Evolutionary conservation across 2,113 vertebrate genomes (phyloP).

Genomic region (Heliornis fulica): DNA sequence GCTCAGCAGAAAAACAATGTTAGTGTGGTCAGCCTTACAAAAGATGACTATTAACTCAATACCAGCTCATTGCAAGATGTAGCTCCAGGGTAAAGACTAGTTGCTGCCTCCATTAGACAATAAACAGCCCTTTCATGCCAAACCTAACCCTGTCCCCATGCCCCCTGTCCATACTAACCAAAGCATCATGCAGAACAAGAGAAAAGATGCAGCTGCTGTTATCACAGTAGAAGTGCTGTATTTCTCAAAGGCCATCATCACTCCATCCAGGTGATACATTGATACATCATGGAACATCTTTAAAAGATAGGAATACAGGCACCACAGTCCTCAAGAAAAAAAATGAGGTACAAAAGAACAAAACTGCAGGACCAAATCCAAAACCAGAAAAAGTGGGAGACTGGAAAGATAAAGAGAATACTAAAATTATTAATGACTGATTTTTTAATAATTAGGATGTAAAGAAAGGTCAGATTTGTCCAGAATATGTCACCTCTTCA

Average conservation of each 20-base stretch:
- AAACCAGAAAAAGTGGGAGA: not conserved
- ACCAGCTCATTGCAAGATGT: not conserved
- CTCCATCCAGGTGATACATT: not conserved
- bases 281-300: not conserved
- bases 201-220: not conserved
- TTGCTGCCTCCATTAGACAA: not conserved
- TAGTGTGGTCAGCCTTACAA: not conserved
- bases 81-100: not conserved
- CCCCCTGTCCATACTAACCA: not conserved
- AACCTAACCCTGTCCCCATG: not conserved
- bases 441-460: not conserved
- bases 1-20: not conserved
- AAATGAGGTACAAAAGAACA: not conserved
- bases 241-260: not conserved
- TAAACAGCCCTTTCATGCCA: not conserved
- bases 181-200: not conserved
- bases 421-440: not conserved
- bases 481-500: not conserved
- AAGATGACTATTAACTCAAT: not conserved
- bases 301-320: not conserved
- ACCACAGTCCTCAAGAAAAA: not conserved
- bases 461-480: not conserved
- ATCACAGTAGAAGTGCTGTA: not conserved
- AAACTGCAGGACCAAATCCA: not conserved
- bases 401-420: not conserved